A percentile compares a stretch with the other conserved stretches of the same genome.
Conservation (phyloP, 2,797 vertebrate species). For the Hylomyscus alleni region DNA sequence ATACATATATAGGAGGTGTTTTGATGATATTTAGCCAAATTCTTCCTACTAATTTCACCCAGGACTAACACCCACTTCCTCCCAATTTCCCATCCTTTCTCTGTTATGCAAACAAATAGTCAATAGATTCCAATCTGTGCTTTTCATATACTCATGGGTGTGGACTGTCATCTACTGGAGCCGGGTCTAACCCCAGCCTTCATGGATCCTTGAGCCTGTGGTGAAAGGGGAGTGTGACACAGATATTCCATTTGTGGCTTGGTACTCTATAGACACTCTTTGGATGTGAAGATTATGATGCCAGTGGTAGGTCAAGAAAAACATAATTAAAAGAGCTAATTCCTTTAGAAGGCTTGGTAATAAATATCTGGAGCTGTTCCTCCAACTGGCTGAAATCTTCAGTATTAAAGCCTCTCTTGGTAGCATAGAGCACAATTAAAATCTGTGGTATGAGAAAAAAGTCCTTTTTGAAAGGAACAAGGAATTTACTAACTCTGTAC, state of each 20-base stretch:
- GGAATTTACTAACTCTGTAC: too few species aligned
- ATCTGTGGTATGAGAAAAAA: neutral
- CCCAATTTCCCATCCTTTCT: neutral
- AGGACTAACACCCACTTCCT: neutral
- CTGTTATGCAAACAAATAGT: neutral
- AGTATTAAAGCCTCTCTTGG: neutral
- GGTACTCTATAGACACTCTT: neutral
- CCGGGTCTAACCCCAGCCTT: too few species aligned
- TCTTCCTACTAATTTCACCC: neutral
- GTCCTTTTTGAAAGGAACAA: neutral
- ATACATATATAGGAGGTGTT: neutral
- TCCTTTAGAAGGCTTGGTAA: neutral
- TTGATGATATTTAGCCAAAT: neutral
- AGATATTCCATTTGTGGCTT: neutral
- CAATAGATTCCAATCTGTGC: neutral
- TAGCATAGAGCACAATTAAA: neutral
- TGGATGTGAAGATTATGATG: neutral
- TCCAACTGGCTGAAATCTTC: neutral
- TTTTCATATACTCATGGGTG: neutral
- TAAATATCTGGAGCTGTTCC: neutral
- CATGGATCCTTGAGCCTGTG: fast-evolving
- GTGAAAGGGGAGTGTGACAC: neutral
- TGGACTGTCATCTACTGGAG: neutral
- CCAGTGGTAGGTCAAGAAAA: neutral
- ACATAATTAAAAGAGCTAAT: neutral